Conservation (phyloP, 2,113 vertebrate species). For the Antigone vipio region DNA sequence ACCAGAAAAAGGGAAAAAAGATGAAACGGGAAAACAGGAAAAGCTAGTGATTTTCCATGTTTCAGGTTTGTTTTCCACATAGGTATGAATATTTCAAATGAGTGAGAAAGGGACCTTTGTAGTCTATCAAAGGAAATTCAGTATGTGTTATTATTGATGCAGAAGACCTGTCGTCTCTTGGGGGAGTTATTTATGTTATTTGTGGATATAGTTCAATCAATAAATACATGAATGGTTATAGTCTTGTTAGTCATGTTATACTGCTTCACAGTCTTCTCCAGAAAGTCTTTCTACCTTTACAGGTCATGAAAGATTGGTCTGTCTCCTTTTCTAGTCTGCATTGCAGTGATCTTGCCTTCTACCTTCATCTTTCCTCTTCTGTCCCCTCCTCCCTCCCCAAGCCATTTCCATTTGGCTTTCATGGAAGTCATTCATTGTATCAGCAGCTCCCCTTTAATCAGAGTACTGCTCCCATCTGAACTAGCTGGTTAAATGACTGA, state of each 20-base stretch:
- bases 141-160: background rate
- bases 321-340: slow-evolving; percentile 4
- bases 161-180: background rate
- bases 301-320: background rate
- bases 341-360: background rate
- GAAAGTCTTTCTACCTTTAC: background rate
- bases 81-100: background rate
- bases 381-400: background rate
- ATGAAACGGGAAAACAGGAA: background rate
- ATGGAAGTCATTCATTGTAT: slow-evolving; percentile 8
- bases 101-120: background rate
- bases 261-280: background rate
- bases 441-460: slow-evolving; percentile 36
- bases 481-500: background rate
- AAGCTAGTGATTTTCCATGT: background rate
- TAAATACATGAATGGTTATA: background rate
- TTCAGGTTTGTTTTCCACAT: background rate
- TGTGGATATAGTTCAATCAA: background rate
- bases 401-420: slow-evolving; percentile 26
- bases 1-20: accelerated
- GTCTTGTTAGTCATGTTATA: background rate
- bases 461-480: background rate
- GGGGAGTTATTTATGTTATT: background rate
- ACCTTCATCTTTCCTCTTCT: background rate
- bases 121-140: background rate